These are phyloP conservation scores for Miniopterus natalensis DNA, from an alignment of 2,113 vertebrate genomes.

Conservation along the genomic window DNA sequence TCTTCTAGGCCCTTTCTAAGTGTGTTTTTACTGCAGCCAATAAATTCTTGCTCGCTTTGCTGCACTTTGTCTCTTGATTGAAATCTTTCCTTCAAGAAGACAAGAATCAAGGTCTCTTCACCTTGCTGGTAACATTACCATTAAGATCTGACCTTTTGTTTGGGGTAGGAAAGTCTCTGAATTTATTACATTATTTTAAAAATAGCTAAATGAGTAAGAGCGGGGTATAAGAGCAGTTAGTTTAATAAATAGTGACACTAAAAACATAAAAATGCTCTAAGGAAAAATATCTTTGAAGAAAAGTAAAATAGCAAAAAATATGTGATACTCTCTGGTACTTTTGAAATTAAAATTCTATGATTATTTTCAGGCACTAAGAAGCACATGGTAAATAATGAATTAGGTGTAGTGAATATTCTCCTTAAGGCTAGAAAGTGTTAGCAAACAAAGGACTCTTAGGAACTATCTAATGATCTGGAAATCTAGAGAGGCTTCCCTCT, in stretches of 20 bases:
- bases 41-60: not conserved
- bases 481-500: not conserved
- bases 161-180: not conserved
- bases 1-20: not conserved
- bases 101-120: not conserved
- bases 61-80: not conserved
- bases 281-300: conserved; percentile 17
- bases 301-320: not conserved
- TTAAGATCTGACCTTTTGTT: not conserved
- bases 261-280: conserved; percentile 22
- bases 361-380: not conserved
- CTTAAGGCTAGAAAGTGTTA: not conserved
- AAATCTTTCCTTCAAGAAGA: not conserved
- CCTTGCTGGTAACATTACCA: not conserved
- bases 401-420: not conserved
- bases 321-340: not conserved
- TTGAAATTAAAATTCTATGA: conserved; percentile 30
- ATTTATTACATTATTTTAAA: conserved; percentile 8
- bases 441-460: not conserved
- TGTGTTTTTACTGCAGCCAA: not conserved
- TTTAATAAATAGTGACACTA: not conserved
- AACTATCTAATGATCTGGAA: not conserved
- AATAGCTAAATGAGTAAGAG: not conserved
- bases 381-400: conserved; percentile 26
- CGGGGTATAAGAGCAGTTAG: not conserved